Evolutionary conservation across 2,113 vertebrate genomes (phyloP).

Genomic region (Rhinoderma darwinii): DNA sequence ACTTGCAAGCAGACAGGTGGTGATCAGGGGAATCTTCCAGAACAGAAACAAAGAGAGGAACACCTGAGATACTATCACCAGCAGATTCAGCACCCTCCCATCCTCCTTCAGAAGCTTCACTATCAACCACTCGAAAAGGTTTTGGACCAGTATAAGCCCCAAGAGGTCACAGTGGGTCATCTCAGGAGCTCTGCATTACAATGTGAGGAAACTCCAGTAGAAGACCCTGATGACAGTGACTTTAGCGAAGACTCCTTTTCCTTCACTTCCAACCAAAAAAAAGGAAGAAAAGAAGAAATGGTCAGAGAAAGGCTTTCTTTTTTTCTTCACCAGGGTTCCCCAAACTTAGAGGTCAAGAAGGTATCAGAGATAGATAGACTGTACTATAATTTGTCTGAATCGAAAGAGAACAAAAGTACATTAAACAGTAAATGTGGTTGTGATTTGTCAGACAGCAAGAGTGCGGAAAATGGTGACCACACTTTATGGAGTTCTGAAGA

Average conservation of each 20-base stretch:
- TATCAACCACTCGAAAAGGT: conserved; percentile 72
- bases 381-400: conserved; percentile 59
- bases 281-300: conserved; percentile 53
- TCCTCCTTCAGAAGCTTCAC: conserved; percentile 72
- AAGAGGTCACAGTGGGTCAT: conserved; percentile 62
- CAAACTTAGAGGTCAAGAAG: conserved; percentile 58
- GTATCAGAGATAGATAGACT: conserved; percentile 62
- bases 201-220: conserved; percentile 65
- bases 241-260: conserved; percentile 82
- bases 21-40: conserved; percentile 59
- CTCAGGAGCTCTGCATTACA: conserved; percentile 44
- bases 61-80: conserved; percentile 85
- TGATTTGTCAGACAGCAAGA: conserved; percentile 31
- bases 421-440: conserved; percentile 60
- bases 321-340: conserved; percentile 73
- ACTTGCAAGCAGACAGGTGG: not conserved
- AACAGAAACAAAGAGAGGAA: conserved; percentile 78
- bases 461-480: conserved; percentile 40
- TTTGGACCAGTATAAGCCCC: conserved; percentile 66
- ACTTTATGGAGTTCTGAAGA: conserved; percentile 64
- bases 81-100: conserved; percentile 84
- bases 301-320: conserved; percentile 66
- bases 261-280: conserved; percentile 65
- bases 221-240: conserved; percentile 78
- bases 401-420: conserved; percentile 50